Base-by-base conservation (phyloP, 1,140 invertebrate species). In the Pomacea maculata region DNA sequence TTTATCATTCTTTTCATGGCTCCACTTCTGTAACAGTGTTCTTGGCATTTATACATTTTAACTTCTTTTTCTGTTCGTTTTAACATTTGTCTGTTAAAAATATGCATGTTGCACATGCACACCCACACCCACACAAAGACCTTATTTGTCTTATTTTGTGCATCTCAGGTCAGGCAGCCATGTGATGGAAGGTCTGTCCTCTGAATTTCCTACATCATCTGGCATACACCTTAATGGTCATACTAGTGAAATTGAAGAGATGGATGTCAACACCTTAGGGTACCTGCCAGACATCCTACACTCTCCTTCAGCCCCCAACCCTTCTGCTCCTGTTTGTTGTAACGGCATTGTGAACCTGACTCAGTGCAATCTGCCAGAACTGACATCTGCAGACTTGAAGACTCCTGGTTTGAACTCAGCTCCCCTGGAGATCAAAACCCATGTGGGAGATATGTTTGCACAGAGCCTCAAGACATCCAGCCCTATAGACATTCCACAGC, bases 401-500 rank as follows among this genome's bases (percentile, higher is more conserved):
- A 29, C 25, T 63, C 8, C 57, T 12, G 52, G 34, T 12, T 45
- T 34, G 11, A 11, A 9, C 52, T n/a, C 9, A 15, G 55, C 57
- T 54, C 34, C 21, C 19, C 77, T 67, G 34, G 57, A 67, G 77
- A 11, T 70, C 19, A 78, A 70, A 54, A 25, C 55, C 29, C 14
- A 45, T 45, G 77, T 68, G 21, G 54, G 14, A 12, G 54, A 70
- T 19, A 12, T 54, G 45, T 11, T 54, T 45, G 6, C 19, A 6
- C 15, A 52, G 11, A 68, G 57, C 15, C 11, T 61, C 8, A 61
- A 55, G 21, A 45, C 54, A 54, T 70, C 77, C 21, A 65, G 77
- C 54, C 65, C 77, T 11, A 54, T 78, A n/a, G 67, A 78, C 54
- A 78, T 78, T n/a, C 77, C 77, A 14, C 34, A 17, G 52, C 77